Base-by-base conservation (phyloP, 2,113 vertebrate genomes). In the Merops nubicus region DNA sequence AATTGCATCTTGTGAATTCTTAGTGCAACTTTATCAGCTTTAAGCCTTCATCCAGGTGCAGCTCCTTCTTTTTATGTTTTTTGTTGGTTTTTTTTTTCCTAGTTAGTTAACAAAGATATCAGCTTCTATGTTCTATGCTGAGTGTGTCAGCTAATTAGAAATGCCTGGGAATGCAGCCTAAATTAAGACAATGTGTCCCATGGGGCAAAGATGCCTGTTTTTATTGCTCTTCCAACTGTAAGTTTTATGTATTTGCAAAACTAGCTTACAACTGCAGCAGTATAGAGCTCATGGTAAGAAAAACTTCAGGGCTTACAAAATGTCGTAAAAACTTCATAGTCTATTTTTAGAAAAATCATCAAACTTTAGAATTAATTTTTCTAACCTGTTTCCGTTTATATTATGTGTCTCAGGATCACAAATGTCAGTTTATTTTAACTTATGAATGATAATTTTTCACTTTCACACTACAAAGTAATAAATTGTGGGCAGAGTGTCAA, bases 261-360 rank as follows among this genome's bases (percentile, higher is more conserved):
- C 29, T 70, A 88, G 18, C 31, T 40, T 80, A 82, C 31, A 91
- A 91, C 18, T 62, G 34, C 29, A 90, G 31, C 50, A 82, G 42
- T 89, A 89, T 42, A 85, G 57, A 43, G 76, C 15, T 86, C 15
- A 5, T 36, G 34, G 75, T 87, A 97, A 96, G 96, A 97, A 97
- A 97, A 97, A 75, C 64, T 93, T 96, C n/a, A 96, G 56, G 54
- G 89, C 85, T 94, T 97, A 85, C n/a, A 91, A 97, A 97, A 94
- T 94, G 63, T 91, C 83, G 68, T 97, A 84, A 96, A 97, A 94
- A 85, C 33, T 76, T 90, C 73, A 34, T 82, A 89, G 63, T 91
- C 83, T 96, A 96, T 94, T 97, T 97, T 82, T 95, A 92, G 90
- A 96, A 96, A 96, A 57, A 64, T 26, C 22, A 97, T 97, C 76